Conservation (phyloP, 2,888 invertebrate species). For the Poecilus cupreus region DNA sequence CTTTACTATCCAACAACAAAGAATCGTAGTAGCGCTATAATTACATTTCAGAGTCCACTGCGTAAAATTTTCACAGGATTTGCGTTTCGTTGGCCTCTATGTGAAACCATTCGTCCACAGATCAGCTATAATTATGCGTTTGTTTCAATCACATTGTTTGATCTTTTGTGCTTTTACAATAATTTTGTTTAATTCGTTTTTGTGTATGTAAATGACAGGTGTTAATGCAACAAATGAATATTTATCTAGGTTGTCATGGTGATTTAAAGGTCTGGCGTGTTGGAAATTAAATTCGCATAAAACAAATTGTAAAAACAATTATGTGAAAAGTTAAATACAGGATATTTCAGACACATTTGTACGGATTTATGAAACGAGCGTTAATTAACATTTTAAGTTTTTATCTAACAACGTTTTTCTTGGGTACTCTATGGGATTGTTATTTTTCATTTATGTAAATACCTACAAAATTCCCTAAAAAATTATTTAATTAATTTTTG, state of each 20-base stretch:
- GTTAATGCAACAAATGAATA: neutral
- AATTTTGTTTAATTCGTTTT: neutral
- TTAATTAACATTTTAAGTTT: neutral
- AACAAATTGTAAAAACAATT: neutral
- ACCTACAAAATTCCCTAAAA: no score
- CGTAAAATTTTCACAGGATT: slow-evolving; percentile 6
- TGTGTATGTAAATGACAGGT: neutral
- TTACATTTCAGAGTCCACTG: neutral
- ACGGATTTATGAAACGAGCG: neutral
- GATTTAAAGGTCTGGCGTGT: neutral
- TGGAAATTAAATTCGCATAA: neutral
- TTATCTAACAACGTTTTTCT: neutral
- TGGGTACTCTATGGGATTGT: neutral
- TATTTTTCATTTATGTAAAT: neutral
- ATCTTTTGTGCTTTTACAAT: slow-evolving; percentile 8
- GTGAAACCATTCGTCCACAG: slow-evolving; percentile 19
- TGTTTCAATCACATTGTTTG: slow-evolving; percentile 8
- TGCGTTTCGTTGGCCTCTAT: slow-evolving; percentile 14
- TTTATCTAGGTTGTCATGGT: neutral
- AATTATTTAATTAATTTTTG: no score
- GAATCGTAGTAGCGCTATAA: neutral
- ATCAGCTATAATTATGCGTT: slow-evolving; percentile 14
- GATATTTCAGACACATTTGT: neutral
- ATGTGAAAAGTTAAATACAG: neutral
- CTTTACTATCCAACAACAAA: neutral